These are phyloP conservation scores for Spinus pinus DNA, from an alignment of 2,797 vertebrate species.

Conservation along the genomic window DNA sequence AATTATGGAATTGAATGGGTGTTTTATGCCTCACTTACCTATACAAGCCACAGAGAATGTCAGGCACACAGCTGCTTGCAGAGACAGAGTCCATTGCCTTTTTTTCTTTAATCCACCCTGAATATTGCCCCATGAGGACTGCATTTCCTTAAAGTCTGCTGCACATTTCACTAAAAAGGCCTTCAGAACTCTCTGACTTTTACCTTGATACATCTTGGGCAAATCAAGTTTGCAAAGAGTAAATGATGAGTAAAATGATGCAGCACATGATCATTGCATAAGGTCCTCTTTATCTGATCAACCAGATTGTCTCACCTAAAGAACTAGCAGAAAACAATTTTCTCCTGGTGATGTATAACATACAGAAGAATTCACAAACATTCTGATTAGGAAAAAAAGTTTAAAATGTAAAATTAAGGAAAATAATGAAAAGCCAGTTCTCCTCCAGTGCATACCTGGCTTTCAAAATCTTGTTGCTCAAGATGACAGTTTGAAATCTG, in stretches of 20 bases:
- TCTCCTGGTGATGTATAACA: background rate
- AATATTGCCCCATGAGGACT: background rate
- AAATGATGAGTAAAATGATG: background rate
- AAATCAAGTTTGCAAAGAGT: background rate
- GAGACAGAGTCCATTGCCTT: background rate
- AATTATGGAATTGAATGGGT: background rate
- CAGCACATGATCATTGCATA: background rate
- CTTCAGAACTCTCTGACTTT: background rate
- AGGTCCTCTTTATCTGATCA: background rate
- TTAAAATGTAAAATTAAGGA: slow-evolving; percentile 30
- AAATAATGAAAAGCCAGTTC: background rate
- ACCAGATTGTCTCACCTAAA: background rate
- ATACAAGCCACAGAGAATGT: background rate
- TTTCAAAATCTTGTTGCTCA: background rate
- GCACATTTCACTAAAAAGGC: background rate
- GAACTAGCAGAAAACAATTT: background rate
- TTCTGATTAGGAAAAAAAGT: slow-evolving; percentile 1
- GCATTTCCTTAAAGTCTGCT: background rate
- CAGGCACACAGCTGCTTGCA: background rate
- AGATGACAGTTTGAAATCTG: background rate
- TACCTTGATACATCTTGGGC: background rate
- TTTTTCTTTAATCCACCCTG: slow-evolving; percentile 27
- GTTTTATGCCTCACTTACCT: background rate
- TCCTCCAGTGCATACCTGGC: background rate
- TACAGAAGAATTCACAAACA: background rate